Evolutionary conservation across 2,113 vertebrate species (phyloP), one percentile per base, ranked within the genome.

Genomic region (Lampris incognitus): DNA sequence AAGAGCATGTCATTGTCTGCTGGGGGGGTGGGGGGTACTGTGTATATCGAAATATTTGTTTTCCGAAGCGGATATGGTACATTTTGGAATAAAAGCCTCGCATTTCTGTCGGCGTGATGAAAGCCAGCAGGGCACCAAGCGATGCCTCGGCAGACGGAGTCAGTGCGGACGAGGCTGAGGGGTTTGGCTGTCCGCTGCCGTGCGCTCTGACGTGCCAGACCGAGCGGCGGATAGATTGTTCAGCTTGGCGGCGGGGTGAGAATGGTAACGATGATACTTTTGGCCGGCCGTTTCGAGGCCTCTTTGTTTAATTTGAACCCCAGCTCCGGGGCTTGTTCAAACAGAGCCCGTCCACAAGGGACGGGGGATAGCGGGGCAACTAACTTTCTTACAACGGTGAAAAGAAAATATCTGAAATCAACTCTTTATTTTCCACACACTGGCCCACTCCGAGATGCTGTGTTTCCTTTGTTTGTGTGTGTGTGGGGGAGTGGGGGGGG

Each of bases 211-310:
- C 69, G 65, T 76, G 84, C 83, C 90, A 91, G 89, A 85, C 76
- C 76, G 79, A 81, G 82, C 78, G 78, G 90, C 78, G 84, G 81
- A 88, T 91, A 83, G 87, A 91, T 86, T 89, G 84, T 88, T 78
- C 86, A 83, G 84, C 79, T 82, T 91, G 86, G 87, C 88, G 10
- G 73, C 65, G 46, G 61, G 44, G 62, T 6, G 64, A 78, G 76
- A 78, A 88, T 87, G 79, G 82, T 91, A 90, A 91, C 89, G 84
- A 89, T 91, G 87, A 88, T 90, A 82, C 87, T 87, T 86, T 91
- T 90, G 89, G 88, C 88, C 44, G n/a, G 60, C 58, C 1, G 1
- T 49, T 66, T 70, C 24, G 67, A 88, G 83, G 83, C 67, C 74
- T 84, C 83, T 86, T 85, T 91, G 87, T 91, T 90, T 86, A 76